Conservation (phyloP, 2,113 vertebrate genomes). For the Tetraodon nigroviridis region DNA sequence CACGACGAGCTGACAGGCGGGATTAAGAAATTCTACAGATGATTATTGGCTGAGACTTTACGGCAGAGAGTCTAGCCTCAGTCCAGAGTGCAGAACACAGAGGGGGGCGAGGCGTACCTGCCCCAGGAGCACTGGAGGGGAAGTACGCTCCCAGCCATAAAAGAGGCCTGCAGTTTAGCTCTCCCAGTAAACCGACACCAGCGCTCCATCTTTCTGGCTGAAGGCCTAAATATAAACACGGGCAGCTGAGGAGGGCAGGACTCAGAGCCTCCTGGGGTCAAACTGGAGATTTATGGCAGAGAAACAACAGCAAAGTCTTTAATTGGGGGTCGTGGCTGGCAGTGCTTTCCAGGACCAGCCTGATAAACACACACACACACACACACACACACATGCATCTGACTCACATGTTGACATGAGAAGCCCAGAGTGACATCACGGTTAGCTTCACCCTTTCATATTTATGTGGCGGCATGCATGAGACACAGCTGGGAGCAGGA, state of each 20-base stretch:
- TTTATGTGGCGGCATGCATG: background rate
- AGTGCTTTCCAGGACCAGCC: slow-evolving; percentile 34
- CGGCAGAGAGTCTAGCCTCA: background rate
- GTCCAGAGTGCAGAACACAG: background rate
- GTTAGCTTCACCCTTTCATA: background rate
- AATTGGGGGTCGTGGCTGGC: slow-evolving; percentile 41
- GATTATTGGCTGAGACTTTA: slow-evolving; percentile 25
- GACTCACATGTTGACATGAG: background rate
- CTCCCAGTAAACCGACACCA: slow-evolving; percentile 49
- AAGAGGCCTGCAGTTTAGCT: slow-evolving; percentile 39
- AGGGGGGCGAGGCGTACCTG: slow-evolving; percentile 5
- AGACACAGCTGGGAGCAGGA: background rate
- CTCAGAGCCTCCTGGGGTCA: slow-evolving; percentile 47
- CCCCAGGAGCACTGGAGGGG: slow-evolving; percentile 4
- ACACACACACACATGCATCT: background rate
- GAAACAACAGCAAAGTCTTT: slow-evolving; percentile 52
- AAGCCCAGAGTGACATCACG: background rate
- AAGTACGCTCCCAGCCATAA: slow-evolving; percentile 15
- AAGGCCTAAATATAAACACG: slow-evolving; percentile 70
- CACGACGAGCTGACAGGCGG: slow-evolving; percentile 18
- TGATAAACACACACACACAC: slow-evolving; percentile 12
- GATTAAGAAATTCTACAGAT: slow-evolving; percentile 17
- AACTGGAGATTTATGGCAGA: slow-evolving; percentile 57
- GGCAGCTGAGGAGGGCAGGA: slow-evolving; percentile 65
- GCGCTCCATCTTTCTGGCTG: slow-evolving; percentile 42